Base-by-base conservation (phyloP, 2,888 invertebrate genomes). In the Chaetoderma sp. region DNA sequence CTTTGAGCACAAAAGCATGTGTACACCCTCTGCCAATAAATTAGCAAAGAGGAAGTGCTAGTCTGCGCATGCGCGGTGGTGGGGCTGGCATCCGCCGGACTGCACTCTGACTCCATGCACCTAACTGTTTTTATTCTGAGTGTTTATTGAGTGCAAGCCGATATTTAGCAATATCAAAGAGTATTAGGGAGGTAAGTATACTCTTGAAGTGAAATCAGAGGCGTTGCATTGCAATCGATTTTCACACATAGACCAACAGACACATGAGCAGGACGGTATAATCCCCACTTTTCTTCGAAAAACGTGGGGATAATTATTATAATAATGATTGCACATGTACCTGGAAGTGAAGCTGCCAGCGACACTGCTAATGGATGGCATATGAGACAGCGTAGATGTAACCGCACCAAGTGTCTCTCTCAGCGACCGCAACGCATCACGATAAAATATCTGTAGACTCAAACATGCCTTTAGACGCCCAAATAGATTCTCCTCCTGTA, bases 331-430 rank as follows among this genome's bases (percentile, higher is more conserved):
- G 56, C 21, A 21, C 36, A 54, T 52, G 50, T 71, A 70, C 73
- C 72, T 67, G 45, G 68, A 63, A 0, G 71, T 75, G 32, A 75
- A 70, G 49, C 75, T 74, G 16, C 75, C 70, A 18, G 73, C 78
- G 45, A 83, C 78, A 73, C 83, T 84, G 69, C 83, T 83, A 60
- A 84, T 71, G 4, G 85, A 85, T 5, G 82, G 81, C 63, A 76
- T 79, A 58, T 82, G 82, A 18, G 83, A 83, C 63, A 83, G 75
- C 58, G 74, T 80, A n/a, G n/a, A n/a, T 64, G 77, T 78, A 10
- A 79, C 72, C 27, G 78, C 78, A 25, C 81, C 81, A 5, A 83
- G 73, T 6, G 80, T 73, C 50, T 83, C 83, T 21, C 80, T 65
- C 32, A 83, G 67, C 0, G 79, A 74, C 16, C 78, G 65, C n/a